These are phyloP conservation scores for Rhipidura dahli DNA, from an alignment of 2,113 vertebrate genomes.

Conservation along the genomic window DNA sequence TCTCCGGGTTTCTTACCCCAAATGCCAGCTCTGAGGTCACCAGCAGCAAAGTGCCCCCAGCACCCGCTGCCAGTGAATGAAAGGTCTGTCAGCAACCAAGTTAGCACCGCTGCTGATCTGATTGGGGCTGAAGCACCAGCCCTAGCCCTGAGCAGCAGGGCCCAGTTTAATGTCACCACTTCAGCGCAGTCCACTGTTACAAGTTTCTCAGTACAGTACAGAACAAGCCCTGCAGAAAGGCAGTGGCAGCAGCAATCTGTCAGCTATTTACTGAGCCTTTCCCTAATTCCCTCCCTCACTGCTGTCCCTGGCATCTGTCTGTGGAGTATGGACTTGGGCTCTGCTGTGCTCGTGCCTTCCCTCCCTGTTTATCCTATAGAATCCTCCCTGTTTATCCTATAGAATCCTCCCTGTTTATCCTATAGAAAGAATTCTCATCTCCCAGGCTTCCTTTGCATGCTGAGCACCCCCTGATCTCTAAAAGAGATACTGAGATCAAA, in stretches of 20 bases:
- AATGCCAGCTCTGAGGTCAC: background rate
- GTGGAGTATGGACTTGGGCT: background rate
- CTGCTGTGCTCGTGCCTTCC: rapidly evolving
- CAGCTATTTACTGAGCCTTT: constrained; percentile 20
- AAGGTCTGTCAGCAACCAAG: background rate
- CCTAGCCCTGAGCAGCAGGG: background rate
- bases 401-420: background rate
- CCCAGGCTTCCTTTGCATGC: rapidly evolving
- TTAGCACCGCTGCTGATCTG: background rate
- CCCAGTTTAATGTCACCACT: constrained; percentile 20
- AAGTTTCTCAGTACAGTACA: background rate
- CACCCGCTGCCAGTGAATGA: background rate
- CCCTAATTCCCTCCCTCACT: background rate
- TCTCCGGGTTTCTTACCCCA: background rate
- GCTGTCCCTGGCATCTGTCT: background rate
- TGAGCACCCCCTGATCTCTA: background rate
- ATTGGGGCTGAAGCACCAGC: background rate
- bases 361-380: background rate
- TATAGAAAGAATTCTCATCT: background rate
- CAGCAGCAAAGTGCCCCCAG: background rate
- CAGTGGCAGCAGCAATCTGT: constrained; percentile 24
- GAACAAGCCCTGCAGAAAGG: constrained; percentile 25
- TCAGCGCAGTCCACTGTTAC: background rate
- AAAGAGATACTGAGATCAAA: background rate
- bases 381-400: too few species aligned